A percentile compares a stretch with the other conserved stretches of the same genome.
phyloP scores from a whole-genome alignment of 2,797 vertebrate species.

The Ambastaia sidthimunki region DNA sequence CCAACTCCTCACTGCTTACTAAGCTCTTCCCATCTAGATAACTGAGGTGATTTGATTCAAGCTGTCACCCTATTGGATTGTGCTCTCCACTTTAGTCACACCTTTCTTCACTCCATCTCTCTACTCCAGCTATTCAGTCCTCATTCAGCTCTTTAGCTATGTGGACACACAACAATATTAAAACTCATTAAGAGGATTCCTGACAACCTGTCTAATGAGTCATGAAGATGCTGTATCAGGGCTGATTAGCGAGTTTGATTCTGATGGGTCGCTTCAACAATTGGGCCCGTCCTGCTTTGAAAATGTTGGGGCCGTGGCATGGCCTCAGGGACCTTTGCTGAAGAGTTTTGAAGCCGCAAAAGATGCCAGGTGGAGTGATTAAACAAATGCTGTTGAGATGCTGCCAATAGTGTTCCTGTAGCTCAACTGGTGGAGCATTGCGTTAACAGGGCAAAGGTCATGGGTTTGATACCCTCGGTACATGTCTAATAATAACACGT shows the following conservation, averaged over 20 bases:
- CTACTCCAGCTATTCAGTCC: not conserved
- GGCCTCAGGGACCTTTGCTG: conserved; percentile 36
- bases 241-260: conserved; percentile 41
- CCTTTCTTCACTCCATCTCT: conserved; percentile 21
- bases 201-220: conserved; percentile 48
- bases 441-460: too few species aligned
- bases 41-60: conserved; percentile 33
- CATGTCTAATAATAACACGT: too few species aligned
- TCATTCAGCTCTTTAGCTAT: conserved; percentile 18
- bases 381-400: too few species aligned
- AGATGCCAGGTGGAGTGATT: conserved; percentile 5
- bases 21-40: conserved; percentile 24
- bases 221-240: conserved; percentile 46
- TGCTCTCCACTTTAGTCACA: conserved; percentile 27
- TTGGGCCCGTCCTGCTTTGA: conserved; percentile 1
- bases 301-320: conserved; percentile 36
- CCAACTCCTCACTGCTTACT: conserved; percentile 23
- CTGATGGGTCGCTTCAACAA: conserved; percentile 33
- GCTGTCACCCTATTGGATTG: conserved; percentile 26
- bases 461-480: too few species aligned
- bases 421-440: too few species aligned
- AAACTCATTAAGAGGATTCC: conserved; percentile 55
- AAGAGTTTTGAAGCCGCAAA: conserved; percentile 12
- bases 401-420: too few species aligned
- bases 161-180: conserved; percentile 44